A percentile compares a stretch with the other conserved stretches of the same genome.
These are phyloP conservation scores for Laupala kohalensis DNA, from an alignment of 1,140 invertebrate genomes.

Conservation along the genomic window DNA sequence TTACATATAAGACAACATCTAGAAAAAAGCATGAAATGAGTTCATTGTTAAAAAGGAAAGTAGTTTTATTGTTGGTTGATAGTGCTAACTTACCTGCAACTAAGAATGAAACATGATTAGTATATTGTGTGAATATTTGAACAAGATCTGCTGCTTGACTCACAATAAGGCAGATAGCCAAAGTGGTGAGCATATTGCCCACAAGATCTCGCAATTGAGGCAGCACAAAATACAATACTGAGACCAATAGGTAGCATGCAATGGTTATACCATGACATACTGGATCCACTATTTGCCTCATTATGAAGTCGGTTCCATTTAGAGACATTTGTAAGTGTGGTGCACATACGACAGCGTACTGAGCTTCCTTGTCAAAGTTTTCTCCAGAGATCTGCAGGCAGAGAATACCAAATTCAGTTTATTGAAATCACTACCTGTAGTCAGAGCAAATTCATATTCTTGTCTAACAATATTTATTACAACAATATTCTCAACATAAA, in stretches of 20 bases:
- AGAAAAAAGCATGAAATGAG: constrained; percentile 26
- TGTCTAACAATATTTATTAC: no score
- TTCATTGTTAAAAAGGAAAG: background rate
- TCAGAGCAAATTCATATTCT: no score
- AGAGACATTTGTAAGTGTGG: constrained; percentile 49
- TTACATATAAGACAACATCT: constrained; percentile 61
- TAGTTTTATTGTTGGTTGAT: background rate
- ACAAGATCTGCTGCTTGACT: constrained; percentile 64
- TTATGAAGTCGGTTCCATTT: constrained; percentile 54
- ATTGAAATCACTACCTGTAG: no score
- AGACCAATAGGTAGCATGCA: constrained; percentile 52
- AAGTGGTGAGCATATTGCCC: constrained; percentile 70
- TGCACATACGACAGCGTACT: constrained; percentile 59
- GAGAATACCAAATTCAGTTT: no score
- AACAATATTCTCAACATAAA: no score
- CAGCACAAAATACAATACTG: constrained; percentile 69
- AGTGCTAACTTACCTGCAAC: constrained; percentile 42
- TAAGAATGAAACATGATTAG: constrained; percentile 61
- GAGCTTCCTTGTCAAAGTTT: constrained; percentile 24
- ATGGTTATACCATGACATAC: constrained; percentile 57
- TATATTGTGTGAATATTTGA: constrained; percentile 62
- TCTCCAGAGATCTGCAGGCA: background rate
- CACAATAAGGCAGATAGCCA: constrained; percentile 57
- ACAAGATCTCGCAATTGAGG: constrained; percentile 68
- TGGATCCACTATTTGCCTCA: constrained; percentile 60